Evolutionary conservation across 2,113 vertebrate species (phyloP).

Genomic region (Baryphthengus martii): DNA sequence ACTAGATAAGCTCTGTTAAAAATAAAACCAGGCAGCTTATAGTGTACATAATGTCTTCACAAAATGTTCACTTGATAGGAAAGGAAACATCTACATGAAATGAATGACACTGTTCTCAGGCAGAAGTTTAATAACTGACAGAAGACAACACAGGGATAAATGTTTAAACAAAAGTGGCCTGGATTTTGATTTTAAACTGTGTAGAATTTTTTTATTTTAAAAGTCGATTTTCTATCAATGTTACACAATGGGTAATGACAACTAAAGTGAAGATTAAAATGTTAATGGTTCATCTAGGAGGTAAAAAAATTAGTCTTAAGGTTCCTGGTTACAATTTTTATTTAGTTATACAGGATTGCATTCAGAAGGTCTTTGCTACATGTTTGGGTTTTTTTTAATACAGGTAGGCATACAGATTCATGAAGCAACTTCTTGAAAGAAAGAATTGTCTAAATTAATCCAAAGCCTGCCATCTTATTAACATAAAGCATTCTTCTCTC

Average conservation of each 20-base stretch:
- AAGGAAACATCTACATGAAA: neutral
- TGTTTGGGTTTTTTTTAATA: neutral
- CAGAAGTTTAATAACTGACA: neutral
- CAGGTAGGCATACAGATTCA: neutral
- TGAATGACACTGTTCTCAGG: rapidly evolving
- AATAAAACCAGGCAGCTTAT: neutral
- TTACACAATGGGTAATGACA: rapidly evolving
- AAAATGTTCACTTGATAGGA: neutral
- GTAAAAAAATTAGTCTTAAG: neutral
- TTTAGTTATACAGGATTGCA: neutral
- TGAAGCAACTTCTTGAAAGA: neutral
- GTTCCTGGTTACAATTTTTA: neutral
- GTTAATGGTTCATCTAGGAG: neutral
- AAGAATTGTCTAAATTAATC: neutral
- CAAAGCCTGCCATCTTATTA: neutral
- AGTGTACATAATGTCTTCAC: neutral
- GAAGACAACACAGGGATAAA: neutral
- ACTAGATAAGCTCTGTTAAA: constrained; percentile 83
- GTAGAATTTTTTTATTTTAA: neutral
- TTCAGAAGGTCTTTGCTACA: neutral
- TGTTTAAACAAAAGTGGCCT: neutral
- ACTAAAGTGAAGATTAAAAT: neutral
- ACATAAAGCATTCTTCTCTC: neutral
- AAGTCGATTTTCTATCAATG: neutral
- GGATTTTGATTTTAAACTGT: neutral